Conservation (phyloP, 1,140 invertebrate species). For the Macrotrachela quadricornifera region DNA sequence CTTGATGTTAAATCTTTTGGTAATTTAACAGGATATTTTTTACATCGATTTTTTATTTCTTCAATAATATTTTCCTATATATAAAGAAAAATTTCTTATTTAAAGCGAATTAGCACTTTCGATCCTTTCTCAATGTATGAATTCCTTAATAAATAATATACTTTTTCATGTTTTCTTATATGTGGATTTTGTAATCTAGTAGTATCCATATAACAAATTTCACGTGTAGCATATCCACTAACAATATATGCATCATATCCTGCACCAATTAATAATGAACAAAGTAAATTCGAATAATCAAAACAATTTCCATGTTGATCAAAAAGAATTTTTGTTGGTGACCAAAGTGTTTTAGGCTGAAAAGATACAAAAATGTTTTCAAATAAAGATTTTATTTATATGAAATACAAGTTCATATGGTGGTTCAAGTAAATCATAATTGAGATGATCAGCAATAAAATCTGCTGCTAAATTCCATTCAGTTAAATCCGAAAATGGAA, state of each 20-base stretch:
- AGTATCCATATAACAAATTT: constrained; percentile 39
- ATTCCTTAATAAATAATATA: too few species aligned
- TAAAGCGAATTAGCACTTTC: constrained; percentile 27
- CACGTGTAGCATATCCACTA: constrained; percentile 53
- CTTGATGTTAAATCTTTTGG: constrained; percentile 22
- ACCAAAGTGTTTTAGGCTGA: constrained; percentile 49
- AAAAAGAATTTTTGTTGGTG: constrained; percentile 47
- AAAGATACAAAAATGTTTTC: too few species aligned
- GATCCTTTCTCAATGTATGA: too few species aligned
- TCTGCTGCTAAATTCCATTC: constrained; percentile 30
- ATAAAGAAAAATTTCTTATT: constrained; percentile 20
- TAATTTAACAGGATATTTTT: constrained; percentile 29
- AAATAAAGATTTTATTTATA: too few species aligned
- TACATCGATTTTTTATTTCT: constrained; percentile 19
- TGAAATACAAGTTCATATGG: too few species aligned
- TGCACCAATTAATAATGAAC: constrained; percentile 52
- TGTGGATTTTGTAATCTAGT: constrained; percentile 14
- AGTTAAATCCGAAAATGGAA: constrained; percentile 26
- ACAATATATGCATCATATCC: constrained; percentile 67
- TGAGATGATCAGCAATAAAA: constrained; percentile 31
- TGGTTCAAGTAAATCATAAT: constrained; percentile 15
- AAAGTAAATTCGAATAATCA: constrained; percentile 53
- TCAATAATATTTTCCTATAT: constrained; percentile 19
- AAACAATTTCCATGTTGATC: constrained; percentile 52
- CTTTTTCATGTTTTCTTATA: too few species aligned